phyloP scores from a whole-genome alignment of 2,888 invertebrate species.

The Baccha elongata region DNA sequence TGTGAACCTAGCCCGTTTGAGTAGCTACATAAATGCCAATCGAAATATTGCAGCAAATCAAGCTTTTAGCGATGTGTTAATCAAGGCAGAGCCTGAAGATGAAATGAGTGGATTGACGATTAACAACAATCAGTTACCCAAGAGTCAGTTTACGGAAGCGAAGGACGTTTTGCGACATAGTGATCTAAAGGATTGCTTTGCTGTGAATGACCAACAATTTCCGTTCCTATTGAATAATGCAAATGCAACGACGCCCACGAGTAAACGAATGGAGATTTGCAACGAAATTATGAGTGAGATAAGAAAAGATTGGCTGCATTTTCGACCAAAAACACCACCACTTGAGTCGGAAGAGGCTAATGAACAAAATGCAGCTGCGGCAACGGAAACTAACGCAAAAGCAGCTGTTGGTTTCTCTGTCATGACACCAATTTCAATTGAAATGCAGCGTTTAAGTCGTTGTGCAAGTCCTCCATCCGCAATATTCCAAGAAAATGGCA shows the following conservation, averaged over 20 bases:
- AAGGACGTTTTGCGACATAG: constrained; percentile 62
- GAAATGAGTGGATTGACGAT: constrained; percentile 56
- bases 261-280: constrained; percentile 79
- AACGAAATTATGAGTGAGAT: constrained; percentile 81
- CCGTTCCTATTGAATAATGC: constrained; percentile 24
- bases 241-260: constrained; percentile 77
- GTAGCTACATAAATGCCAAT: constrained; percentile 78
- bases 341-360: constrained; percentile 61
- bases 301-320: constrained; percentile 81
- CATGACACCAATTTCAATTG: constrained; percentile 80
- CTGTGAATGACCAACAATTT: constrained; percentile 36
- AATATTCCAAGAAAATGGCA: constrained; percentile 58
- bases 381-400: constrained; percentile 73
- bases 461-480: constrained; percentile 48
- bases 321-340: constrained; percentile 81
- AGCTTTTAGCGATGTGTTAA: constrained; percentile 36
- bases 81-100: constrained; percentile 47
- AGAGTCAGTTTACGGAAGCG: constrained; percentile 70
- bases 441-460: constrained; percentile 78
- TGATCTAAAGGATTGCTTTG: constrained; percentile 49
- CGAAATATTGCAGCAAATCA: constrained; percentile 68
- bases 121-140: constrained; percentile 69
- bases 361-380: constrained; percentile 49
- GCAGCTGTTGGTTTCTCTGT: constrained; percentile 80
- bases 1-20: constrained; percentile 81